Evolutionary conservation across 2,113 vertebrate genomes (phyloP).

Genomic region (Anoplopoma fimbria): DNA sequence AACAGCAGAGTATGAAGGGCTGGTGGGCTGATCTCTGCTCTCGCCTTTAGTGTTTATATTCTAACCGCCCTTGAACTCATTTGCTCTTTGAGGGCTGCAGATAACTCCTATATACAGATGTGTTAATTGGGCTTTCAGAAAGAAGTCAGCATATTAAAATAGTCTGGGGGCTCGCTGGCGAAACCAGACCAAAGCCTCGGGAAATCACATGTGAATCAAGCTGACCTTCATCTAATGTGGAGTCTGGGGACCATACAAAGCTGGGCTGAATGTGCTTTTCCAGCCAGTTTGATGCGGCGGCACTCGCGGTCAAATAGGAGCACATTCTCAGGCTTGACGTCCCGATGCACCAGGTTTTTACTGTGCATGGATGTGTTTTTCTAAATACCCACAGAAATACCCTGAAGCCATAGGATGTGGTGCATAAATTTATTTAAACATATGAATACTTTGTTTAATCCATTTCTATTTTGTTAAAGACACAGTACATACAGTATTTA

Average conservation of each 20-base stretch:
- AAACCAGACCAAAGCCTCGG: conserved; percentile 64
- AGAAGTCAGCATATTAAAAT: conserved; percentile 64
- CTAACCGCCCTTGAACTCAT: conserved; percentile 54
- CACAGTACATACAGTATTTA: conserved; percentile 70
- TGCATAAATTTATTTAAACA: conserved; percentile 80
- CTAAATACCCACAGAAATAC: conserved; percentile 40
- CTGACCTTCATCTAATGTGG: conserved; percentile 73
- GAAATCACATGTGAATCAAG: conserved; percentile 65
- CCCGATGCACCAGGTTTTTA: conserved; percentile 96
- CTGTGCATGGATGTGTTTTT: too few relatives aligned
- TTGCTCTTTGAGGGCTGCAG: conserved; percentile 57
- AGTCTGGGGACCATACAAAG: conserved; percentile 47
- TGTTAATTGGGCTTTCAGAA: conserved; percentile 76
- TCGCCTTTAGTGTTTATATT: conserved; percentile 40
- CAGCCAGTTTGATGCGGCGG: conserved; percentile 95
- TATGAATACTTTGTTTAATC: conserved; percentile 67
- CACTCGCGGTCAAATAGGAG: conserved; percentile 98
- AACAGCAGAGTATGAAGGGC: conserved; percentile 15
- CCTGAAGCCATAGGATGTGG: conserved; percentile 45
- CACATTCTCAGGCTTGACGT: conserved; percentile 98
- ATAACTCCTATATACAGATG: conserved; percentile 72
- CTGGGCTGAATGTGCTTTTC: conserved; percentile 50
- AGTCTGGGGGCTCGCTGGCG: conserved; percentile 49
- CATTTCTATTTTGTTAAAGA: conserved; percentile 61
- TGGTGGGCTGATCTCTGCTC: conserved; percentile 26